Base-by-base conservation (phyloP, 2,113 vertebrate genomes). In the Gnathonemus echidnorhynchus region DNA sequence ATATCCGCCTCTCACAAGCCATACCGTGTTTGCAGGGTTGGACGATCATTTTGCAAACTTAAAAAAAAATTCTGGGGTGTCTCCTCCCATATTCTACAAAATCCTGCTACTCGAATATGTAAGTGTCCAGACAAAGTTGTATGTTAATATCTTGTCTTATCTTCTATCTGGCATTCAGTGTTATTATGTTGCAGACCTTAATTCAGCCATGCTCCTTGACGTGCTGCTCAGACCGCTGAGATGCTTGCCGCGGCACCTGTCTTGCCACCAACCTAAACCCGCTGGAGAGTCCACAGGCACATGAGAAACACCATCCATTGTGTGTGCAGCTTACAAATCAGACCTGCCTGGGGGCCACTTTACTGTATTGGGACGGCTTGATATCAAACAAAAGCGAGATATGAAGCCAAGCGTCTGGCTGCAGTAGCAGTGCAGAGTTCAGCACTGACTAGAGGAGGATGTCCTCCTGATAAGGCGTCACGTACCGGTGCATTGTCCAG, bases 401-500 rank as follows among this genome's bases (percentile, higher is more conserved):
- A 42, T 1, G 74, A 80, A 39, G 74, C 11, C 74, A 17, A 77
- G 31, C 3, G 5, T 80, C 74, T 80, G 5, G 6, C 35, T 80
- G 74, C 35, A 39, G 74, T 42, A 13, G 35, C 17, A 17, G 70
- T 19, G 6, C 3, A 17, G 31, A 77, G 74, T 42, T 19, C 92
- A 91, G 88, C 84, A 91, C 91, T 91, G 66, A 90, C 93, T 45
- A 91, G 50, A 21, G 52, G 90, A 94, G 93, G 92, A 93, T 92
- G 91, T 93, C 91, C 91, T 93, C 88, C 91, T 90, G 92, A 94
- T 93, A 92, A 91, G 74, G 91, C 89, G 66, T 15, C 8, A 50
- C 5, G 24, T 6, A 49, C 11, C 1, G 4, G 21, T 2, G 21
- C 48, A 86, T 86, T 86, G 84, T 86, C 84, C 45, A 86, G 84